A percentile compares a stretch with the other conserved stretches of the same genome.
phyloP scores from a whole-genome alignment of 1,140 invertebrate species.

The Brachionus plicatilis region DNA sequence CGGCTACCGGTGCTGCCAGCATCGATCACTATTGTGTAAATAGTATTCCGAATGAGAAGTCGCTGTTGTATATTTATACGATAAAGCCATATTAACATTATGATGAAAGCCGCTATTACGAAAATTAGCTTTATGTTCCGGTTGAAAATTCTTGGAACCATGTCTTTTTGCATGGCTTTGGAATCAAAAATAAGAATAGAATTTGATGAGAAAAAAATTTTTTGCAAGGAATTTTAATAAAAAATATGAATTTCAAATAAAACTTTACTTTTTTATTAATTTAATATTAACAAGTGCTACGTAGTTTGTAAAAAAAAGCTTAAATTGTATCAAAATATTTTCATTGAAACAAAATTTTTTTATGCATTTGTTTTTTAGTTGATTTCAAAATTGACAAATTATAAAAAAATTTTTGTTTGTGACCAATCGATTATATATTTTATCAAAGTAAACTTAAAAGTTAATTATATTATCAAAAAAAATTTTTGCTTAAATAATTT shows the following conservation, averaged over 20 bases:
- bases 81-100: background rate
- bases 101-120: background rate
- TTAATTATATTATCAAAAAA: no score
- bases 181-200: background rate
- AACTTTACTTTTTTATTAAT: background rate
- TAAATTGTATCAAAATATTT: no score
- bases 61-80: background rate
- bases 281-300: background rate
- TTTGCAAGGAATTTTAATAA: background rate
- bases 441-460: no score
- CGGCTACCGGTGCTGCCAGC: constrained; percentile 89
- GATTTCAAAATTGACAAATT: no score
- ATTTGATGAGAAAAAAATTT: background rate
- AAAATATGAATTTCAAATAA: background rate
- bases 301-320: background rate
- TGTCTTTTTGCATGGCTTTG: background rate
- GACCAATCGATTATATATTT: no score
- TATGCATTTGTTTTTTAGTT: no score
- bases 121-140: background rate
- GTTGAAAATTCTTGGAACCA: constrained; percentile 1
- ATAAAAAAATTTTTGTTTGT: no score
- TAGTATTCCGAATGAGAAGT: background rate
- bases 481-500: no score
- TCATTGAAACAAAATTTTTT: no score
- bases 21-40: constrained; percentile 85